Conservation (phyloP, 2,888 invertebrate genomes). For the Epinotia demarniana region DNA sequence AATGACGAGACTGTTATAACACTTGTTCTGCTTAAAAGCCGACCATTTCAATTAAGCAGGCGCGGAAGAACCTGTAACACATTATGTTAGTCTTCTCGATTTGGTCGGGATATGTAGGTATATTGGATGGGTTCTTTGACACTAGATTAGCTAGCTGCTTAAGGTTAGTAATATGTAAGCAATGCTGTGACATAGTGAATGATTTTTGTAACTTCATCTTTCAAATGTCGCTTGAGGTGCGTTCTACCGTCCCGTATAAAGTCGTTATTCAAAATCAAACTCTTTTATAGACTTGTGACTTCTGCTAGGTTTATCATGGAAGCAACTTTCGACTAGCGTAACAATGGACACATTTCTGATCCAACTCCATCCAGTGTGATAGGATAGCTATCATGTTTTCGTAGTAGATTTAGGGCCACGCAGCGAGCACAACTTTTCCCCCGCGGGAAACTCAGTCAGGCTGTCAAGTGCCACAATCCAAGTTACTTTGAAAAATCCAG, state of each 20-base stretch:
- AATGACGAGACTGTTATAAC: conserved; percentile 64
- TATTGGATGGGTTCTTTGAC: conserved; percentile 77
- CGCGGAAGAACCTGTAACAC: background rate
- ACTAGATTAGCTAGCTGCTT: conserved; percentile 59
- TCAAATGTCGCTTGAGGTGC: conserved; percentile 7
- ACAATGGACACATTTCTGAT: conserved; percentile 5
- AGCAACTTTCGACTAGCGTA: conserved; percentile 1
- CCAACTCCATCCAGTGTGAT: conserved; percentile 33
- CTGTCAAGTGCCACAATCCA: background rate
- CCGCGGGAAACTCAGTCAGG: background rate
- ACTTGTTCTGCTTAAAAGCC: conserved; percentile 65
- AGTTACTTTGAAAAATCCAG: too few relatives aligned
- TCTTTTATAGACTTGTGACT: background rate
- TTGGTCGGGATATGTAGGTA: conserved; percentile 47
- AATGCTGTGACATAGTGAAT: conserved; percentile 59
- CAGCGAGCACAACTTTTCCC: background rate
- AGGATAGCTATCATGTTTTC: conserved; percentile 30
- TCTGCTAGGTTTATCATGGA: background rate
- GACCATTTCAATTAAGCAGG: background rate
- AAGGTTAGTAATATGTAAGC: conserved; percentile 62
- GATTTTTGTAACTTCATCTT: conserved; percentile 24
- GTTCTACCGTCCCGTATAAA: conserved; percentile 5
- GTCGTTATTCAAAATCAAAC: background rate
- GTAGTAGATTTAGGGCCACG: conserved; percentile 22
- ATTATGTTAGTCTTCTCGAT: background rate